phyloP scores from a whole-genome alignment of 2,113 vertebrate genomes.

The Dipodomys spectabilis region DNA sequence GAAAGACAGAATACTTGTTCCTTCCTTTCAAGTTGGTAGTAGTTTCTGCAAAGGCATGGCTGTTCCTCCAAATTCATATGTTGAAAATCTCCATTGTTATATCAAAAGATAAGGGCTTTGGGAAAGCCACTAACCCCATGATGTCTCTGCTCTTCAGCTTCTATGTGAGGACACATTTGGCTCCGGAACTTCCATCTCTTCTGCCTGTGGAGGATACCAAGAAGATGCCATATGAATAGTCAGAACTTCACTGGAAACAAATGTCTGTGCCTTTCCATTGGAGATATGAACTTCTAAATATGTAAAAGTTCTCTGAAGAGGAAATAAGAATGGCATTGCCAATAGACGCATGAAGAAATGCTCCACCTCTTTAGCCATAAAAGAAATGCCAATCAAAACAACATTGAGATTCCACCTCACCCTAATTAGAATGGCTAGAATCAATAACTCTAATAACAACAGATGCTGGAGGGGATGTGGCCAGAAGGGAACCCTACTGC shows the following conservation, averaged over 20 bases:
- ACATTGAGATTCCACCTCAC: too few species aligned
- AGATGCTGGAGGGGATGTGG: too few species aligned
- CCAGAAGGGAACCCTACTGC: too few species aligned
- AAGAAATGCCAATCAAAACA: too few species aligned
- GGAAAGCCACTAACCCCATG: not conserved
- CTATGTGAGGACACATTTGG: not conserved
- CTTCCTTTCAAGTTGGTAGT: too few species aligned
- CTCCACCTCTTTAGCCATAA: too few species aligned
- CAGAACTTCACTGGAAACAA: not conserved
- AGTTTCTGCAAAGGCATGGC: not conserved
- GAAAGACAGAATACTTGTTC: accelerated
- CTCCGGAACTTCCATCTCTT: not conserved
- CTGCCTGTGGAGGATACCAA: not conserved
- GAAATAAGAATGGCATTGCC: too few species aligned
- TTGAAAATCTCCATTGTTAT: not conserved
- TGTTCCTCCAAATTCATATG: not conserved
- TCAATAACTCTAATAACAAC: too few species aligned
- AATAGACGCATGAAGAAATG: too few species aligned
- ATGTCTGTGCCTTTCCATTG: not conserved
- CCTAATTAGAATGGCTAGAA: too few species aligned
- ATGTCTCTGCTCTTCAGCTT: not conserved
- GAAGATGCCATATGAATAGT: not conserved
- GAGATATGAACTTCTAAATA: not conserved
- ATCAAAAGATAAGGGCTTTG: too few species aligned
- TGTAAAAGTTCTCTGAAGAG: not conserved